These are phyloP conservation scores for Drosophila neocordata DNA, from an alignment of 1,140 invertebrate genomes.

Conservation along the genomic window DNA sequence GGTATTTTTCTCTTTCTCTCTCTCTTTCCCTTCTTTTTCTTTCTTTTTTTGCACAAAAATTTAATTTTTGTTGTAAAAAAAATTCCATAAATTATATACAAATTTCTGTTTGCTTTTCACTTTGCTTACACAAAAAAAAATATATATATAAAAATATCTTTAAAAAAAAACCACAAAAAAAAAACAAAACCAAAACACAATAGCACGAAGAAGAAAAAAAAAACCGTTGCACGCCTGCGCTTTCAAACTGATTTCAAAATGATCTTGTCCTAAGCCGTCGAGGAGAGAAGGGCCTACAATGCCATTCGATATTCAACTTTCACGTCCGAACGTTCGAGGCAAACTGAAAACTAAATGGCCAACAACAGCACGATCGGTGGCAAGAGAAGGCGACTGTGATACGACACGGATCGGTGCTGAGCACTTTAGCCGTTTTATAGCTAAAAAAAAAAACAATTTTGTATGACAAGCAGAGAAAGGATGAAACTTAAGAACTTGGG, in stretches of 20 bases:
- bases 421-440: conserved; percentile 24
- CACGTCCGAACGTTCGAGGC: conserved; percentile 66
- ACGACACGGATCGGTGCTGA: conserved; percentile 44
- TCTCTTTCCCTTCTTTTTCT: background rate
- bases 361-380: background rate
- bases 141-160: background rate
- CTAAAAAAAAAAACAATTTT: too few species aligned
- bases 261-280: background rate
- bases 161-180: conserved; percentile 19
- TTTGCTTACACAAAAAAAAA: conserved; percentile 31
- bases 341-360: conserved; percentile 46
- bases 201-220: conserved; percentile 28
- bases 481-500: too few species aligned
- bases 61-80: conserved; percentile 24
- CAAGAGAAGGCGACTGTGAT: conserved; percentile 16
- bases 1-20: background rate
- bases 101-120: conserved; percentile 50
- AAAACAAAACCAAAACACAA: conserved; percentile 7
- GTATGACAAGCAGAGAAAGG: too few species aligned
- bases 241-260: conserved; percentile 51
- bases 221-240: conserved; percentile 68
- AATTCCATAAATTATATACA: conserved; percentile 50
- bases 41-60: conserved; percentile 12
- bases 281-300: conserved; percentile 14
- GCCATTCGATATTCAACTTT: conserved; percentile 50